Percentiles rank a stretch among this genome's conserved stretches.
These are phyloP conservation scores for Crypturellus undulatus DNA, from an alignment of 2,113 vertebrate genomes.

Conservation along the genomic window DNA sequence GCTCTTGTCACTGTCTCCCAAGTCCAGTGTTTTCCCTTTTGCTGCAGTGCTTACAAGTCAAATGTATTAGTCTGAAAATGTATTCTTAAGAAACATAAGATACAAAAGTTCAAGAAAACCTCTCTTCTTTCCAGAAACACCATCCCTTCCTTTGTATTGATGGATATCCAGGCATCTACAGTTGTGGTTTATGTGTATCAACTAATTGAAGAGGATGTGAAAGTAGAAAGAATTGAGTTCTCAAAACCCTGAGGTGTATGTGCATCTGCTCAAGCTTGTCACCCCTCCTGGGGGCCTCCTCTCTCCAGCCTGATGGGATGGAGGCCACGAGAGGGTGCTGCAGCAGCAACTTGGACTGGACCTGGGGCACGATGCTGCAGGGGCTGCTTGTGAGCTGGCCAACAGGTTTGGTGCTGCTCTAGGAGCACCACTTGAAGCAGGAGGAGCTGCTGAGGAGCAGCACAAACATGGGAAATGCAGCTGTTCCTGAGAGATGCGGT, in stretches of 20 bases:
- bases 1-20: neutral
- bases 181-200: conserved; percentile 92
- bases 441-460: neutral
- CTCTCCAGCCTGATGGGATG: neutral
- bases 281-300: neutral
- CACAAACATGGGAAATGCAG: neutral
- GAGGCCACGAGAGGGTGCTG: neutral
- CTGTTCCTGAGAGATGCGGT: too few relatives aligned
- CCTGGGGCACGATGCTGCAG: accelerated
- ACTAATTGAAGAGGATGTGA: conserved; percentile 91
- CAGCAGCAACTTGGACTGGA: neutral
- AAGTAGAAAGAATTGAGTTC: conserved; percentile 95
- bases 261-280: conserved; percentile 20
- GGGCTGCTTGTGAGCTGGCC: neutral
- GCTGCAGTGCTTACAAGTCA: neutral
- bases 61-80: neutral
- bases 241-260: conserved; percentile 85
- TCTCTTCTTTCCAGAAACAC: conserved; percentile 82
- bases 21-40: neutral
- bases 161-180: conserved; percentile 95
- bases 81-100: neutral
- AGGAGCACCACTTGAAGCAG: neutral
- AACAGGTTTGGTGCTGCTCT: neutral
- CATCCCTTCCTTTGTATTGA: conserved; percentile 92
- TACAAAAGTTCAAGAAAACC: neutral